Percentiles rank a stretch among this genome's conserved stretches.
phyloP scores from a whole-genome alignment of 2,797 vertebrate species.

The Gila robusta region DNA sequence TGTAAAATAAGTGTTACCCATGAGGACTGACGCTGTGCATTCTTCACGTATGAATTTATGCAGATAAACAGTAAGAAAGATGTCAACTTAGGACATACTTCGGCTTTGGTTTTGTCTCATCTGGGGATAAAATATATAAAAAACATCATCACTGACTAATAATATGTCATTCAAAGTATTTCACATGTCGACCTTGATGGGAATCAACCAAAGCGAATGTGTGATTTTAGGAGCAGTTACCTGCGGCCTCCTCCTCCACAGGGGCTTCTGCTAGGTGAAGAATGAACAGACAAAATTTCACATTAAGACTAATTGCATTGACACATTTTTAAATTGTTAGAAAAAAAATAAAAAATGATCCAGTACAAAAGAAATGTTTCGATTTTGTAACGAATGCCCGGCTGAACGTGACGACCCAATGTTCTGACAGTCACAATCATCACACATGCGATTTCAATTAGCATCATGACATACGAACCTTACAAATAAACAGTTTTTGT shows the following conservation, averaged over 20 bases:
- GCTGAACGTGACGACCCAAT: slow-evolving; percentile 51
- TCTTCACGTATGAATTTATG: neutral
- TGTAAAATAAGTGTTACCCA: slow-evolving; percentile 54
- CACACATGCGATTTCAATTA: slow-evolving; percentile 7
- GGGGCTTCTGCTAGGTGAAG: slow-evolving; percentile 43
- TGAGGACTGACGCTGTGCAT: neutral
- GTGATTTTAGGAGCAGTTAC: slow-evolving; percentile 37
- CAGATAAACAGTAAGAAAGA: neutral
- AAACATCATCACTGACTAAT: neutral
- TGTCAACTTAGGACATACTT: slow-evolving; percentile 69
- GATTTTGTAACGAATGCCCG: neutral
- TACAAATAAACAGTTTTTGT: neutral
- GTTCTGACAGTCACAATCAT: slow-evolving; percentile 58
- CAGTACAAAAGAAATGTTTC: neutral
- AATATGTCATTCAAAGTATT: neutral
- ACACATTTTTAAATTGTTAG: neutral
- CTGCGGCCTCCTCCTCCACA: slow-evolving; percentile 59
- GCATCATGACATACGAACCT: slow-evolving; percentile 12
- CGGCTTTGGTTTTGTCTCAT: slow-evolving; percentile 75
- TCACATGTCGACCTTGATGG: neutral
- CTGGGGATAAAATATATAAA: slow-evolving; percentile 56
- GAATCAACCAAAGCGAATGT: neutral
- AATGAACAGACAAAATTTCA: neutral
- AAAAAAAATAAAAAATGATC: neutral
- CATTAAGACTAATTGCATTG: neutral